Evolutionary conservation across 2,113 vertebrate genomes (phyloP), one percentile per base, ranked within the genome.

Genomic region (Epinephelus moara): DNA sequence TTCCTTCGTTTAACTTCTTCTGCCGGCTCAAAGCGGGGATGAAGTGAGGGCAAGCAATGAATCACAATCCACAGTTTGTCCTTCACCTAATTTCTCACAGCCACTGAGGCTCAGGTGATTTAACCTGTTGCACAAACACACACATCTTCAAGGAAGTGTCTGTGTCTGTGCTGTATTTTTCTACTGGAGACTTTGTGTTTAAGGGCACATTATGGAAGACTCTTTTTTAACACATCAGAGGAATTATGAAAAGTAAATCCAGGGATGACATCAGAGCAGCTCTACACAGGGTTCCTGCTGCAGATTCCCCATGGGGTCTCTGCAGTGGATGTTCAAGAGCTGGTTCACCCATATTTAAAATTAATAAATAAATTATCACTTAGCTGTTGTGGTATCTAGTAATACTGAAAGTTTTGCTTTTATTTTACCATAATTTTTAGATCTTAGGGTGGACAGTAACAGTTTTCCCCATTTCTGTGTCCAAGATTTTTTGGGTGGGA

Each of bases 11-110:
- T 68, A 57, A 81, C 70, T 78, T 78, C 73, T 85, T 69, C 69
- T 71, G 67, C 64, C 15, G 37, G 0, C 77, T 76, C 53, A 75
- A 79, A 75, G 76, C 37, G 57, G 61, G 49, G 80, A 92, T 80
- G 70, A 86, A 71, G 81, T 14, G 33, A 88, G 78, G 86, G 33
- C 66, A 42, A 73, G 82, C 80, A 75, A 89, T 89, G 90, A 85
- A 91, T 91, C 81, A 89, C 73, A 84, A 84, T 83, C 78, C 70
- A 57, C 80, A 74, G 27, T 77, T 82, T 89, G 87, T 91, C 92
- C 87, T 89, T 91, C 85, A 88, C 88, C 90, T 78, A 74, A 69
- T 89, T 90, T 88, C 57, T 18, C 27, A 19, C 57, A 6, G 11
- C 53, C 72, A 61, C 64, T 3, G 56, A 81, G 56, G 84, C 78